These are phyloP conservation scores for Vanessa cardui DNA, from an alignment of 2,888 invertebrate species.

Conservation along the genomic window DNA sequence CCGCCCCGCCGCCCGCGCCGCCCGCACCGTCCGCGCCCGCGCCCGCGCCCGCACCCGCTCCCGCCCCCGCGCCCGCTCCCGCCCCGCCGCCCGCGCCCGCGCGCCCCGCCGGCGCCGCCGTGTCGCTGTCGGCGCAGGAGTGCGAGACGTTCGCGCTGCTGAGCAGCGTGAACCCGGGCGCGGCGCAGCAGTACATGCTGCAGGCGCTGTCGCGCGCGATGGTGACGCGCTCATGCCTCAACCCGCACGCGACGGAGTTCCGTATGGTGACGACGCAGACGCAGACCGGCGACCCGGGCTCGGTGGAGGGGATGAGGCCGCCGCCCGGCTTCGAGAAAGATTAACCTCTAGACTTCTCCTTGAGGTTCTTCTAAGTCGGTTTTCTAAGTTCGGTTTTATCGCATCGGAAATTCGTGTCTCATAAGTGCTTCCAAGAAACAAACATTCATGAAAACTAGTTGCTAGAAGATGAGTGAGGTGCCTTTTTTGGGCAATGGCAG, in stretches of 20 bases:
- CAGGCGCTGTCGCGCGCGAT: conserved; percentile 50
- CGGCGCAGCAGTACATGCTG: conserved; percentile 62
- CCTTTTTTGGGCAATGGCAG: not conserved
- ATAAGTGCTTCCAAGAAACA: too few relatives aligned
- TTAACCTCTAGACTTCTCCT: too few relatives aligned
- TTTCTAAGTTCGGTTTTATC: too few relatives aligned
- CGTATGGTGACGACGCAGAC: conserved; percentile 2
- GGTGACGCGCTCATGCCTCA: conserved; percentile 14
- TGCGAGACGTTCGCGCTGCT: conserved; percentile 56
- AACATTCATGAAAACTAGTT: too few relatives aligned
- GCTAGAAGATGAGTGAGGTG: not conserved
- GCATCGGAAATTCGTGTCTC: too few relatives aligned
- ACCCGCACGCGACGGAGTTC: conserved; percentile 24
- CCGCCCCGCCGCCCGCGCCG: conserved; percentile 34
- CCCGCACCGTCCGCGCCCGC: conserved; percentile 24
- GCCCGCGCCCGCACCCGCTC: conserved; percentile 25
- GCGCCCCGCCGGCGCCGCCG: conserved; percentile 30
- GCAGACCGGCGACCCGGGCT: not conserved
- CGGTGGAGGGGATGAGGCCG: not conserved
- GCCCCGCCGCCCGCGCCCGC: conserved; percentile 15
- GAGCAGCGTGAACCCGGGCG: conserved; percentile 50
- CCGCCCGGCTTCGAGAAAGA: conserved; percentile 22
- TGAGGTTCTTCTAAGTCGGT: too few relatives aligned
- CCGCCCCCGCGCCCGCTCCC: conserved; percentile 25
- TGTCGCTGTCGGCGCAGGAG: conserved; percentile 54